Evolutionary conservation across 2,797 vertebrate genomes (phyloP).

Genomic region (Balearica regulorum): DNA sequence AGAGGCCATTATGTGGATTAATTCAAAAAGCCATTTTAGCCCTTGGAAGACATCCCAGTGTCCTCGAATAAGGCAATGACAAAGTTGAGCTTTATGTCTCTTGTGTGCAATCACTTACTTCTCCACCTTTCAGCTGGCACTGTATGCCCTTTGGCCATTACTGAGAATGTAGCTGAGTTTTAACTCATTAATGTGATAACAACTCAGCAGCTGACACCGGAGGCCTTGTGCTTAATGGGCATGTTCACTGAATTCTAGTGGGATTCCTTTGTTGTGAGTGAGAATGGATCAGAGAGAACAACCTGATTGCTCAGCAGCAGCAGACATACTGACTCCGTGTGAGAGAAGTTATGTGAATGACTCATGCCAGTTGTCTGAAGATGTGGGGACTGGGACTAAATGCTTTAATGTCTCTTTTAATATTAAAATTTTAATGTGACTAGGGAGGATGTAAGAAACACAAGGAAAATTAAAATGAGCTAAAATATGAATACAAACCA

Average conservation of each 20-base stretch:
- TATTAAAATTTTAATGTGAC: not conserved
- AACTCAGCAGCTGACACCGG: not conserved
- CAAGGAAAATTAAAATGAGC: not conserved
- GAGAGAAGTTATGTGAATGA: not conserved
- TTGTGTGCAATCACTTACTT: constrained; percentile 21
- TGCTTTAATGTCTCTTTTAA: not conserved
- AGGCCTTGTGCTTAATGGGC: not conserved
- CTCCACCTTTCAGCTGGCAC: constrained; percentile 36
- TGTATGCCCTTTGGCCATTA: not conserved
- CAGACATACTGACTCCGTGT: not conserved
- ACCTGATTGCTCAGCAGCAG: constrained; percentile 17
- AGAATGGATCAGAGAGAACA: constrained; percentile 6
- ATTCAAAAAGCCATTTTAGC: constrained; percentile 38
- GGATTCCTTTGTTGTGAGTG: constrained; percentile 13
- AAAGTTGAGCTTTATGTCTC: constrained; percentile 38
- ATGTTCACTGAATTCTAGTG: not conserved
- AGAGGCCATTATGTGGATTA: constrained; percentile 36
- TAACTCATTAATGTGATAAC: constrained; percentile 52
- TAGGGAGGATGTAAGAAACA: not conserved
- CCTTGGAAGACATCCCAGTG: constrained; percentile 31
- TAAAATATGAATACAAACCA: not conserved
- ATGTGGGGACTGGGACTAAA: not conserved
- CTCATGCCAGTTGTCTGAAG: not conserved
- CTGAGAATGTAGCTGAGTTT: constrained; percentile 27
- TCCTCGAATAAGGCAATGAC: constrained; percentile 46